Conservation (phyloP, 1,140 invertebrate species). For the Solenopsis fugax region DNA sequence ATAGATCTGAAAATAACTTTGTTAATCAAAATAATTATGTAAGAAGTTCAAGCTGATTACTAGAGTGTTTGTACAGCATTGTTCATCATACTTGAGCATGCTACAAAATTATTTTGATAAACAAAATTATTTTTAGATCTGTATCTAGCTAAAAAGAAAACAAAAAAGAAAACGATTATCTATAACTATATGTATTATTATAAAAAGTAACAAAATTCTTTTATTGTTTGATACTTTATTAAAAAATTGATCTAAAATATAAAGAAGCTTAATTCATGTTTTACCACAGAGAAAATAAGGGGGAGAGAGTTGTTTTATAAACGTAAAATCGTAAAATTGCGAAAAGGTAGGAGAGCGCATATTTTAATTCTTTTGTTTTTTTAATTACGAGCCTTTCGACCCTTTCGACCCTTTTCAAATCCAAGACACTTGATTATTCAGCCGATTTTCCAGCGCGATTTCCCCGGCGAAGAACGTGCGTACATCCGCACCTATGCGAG, state of each 20-base stretch:
- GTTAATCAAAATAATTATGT: no score
- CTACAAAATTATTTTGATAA: no score
- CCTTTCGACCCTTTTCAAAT: not conserved
- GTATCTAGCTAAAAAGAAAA: not conserved
- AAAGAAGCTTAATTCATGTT: not conserved
- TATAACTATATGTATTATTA: not conserved
- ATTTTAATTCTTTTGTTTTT: not conserved
- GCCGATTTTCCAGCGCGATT: slow-evolving; percentile 22
- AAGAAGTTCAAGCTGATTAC: no score
- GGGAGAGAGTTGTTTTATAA: not conserved
- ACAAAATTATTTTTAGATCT: no score
- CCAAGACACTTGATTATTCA: not conserved
- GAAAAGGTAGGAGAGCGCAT: no score
- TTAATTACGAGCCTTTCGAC: not conserved
- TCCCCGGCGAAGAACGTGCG: slow-evolving; percentile 7
- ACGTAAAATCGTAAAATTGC: not conserved
- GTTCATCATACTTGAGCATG: no score
- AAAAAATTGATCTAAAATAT: not conserved
- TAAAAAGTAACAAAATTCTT: not conserved
- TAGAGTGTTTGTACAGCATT: no score
- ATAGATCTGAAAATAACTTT: no score
- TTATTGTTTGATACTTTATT: not conserved
- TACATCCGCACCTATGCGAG: slow-evolving; percentile 46
- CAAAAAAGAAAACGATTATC: not conserved
- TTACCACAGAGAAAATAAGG: not conserved